Evolutionary conservation across 2,797 vertebrate species (phyloP).

Genomic region (Harpagifer antarcticus): DNA sequence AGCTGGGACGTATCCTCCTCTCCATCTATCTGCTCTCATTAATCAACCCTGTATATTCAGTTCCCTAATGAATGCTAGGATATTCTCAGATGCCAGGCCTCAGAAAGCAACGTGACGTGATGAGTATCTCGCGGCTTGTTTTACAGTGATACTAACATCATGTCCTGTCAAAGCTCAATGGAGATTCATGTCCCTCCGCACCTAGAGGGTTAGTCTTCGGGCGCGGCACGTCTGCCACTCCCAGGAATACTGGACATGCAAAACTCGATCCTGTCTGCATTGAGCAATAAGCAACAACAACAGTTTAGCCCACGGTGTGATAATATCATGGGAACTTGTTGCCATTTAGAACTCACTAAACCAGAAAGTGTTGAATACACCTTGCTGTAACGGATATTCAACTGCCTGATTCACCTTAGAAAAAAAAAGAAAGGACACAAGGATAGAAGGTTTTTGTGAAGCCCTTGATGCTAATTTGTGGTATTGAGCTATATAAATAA

Average conservation of each 20-base stretch:
- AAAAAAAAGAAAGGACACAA: not conserved
- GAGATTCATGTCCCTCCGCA: conserved; percentile 38
- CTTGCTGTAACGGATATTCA: not conserved
- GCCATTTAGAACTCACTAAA: conserved; percentile 6
- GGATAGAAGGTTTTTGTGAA: not conserved
- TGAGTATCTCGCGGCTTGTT: conserved; percentile 17
- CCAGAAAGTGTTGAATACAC: not conserved
- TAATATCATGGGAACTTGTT: conserved; percentile 18
- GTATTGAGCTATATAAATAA: too few species aligned
- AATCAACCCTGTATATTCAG: not conserved
- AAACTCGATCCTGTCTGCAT: conserved; percentile 20
- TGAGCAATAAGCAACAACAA: conserved; percentile 7
- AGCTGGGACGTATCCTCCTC: too few species aligned
- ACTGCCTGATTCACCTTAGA: not conserved
- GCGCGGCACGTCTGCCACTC: conserved; percentile 39
- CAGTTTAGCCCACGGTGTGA: conserved; percentile 22
- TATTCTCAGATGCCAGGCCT: conserved; percentile 4
- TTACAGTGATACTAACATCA: conserved; percentile 26
- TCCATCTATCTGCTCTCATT: too few species aligned
- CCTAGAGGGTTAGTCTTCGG: conserved; percentile 3
- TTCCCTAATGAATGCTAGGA: not conserved
- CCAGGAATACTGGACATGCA: conserved; percentile 39
- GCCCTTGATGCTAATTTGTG: not conserved
- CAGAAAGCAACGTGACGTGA: conserved; percentile 23
- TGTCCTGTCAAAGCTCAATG: conserved; percentile 28